These are phyloP conservation scores for Donacobius atricapilla DNA, from an alignment of 2,113 vertebrate genomes.

Conservation along the genomic window DNA sequence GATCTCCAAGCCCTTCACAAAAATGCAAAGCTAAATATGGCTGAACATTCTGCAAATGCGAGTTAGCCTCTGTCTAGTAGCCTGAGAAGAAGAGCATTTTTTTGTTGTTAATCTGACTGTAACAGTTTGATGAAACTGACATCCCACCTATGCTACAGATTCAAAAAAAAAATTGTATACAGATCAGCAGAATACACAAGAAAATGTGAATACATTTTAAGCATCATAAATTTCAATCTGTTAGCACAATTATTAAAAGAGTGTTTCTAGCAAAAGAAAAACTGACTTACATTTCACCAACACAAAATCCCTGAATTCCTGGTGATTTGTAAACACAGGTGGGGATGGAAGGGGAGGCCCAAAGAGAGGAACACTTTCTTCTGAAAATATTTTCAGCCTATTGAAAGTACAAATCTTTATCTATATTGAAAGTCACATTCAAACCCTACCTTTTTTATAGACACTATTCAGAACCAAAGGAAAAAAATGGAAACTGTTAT, in stretches of 20 bases:
- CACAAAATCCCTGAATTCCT: constrained; percentile 99
- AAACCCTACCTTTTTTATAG: neutral
- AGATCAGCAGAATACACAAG: neutral
- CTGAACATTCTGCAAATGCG: neutral
- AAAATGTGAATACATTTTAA: neutral
- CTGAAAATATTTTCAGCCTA: constrained; percentile 98
- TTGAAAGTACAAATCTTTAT: neutral
- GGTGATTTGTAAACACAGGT: constrained; percentile 96
- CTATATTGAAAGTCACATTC: neutral
- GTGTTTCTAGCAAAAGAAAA: neutral
- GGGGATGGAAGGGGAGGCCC: constrained; percentile 94
- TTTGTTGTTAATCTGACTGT: neutral
- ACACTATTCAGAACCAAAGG: neutral
- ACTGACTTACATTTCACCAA: constrained; percentile 92
- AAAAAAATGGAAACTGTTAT: neutral
- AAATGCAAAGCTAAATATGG: neutral
- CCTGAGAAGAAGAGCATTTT: neutral
- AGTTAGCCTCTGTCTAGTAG: neutral
- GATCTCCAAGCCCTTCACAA: neutral
- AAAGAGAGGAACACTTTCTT: constrained; percentile 97
- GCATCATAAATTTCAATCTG: neutral
- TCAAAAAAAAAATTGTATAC: neutral
- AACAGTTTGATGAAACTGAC: neutral
- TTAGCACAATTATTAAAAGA: neutral
- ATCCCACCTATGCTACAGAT: neutral